Base-by-base conservation (phyloP, 2,888 invertebrate species). In the Pammene fasciana region DNA sequence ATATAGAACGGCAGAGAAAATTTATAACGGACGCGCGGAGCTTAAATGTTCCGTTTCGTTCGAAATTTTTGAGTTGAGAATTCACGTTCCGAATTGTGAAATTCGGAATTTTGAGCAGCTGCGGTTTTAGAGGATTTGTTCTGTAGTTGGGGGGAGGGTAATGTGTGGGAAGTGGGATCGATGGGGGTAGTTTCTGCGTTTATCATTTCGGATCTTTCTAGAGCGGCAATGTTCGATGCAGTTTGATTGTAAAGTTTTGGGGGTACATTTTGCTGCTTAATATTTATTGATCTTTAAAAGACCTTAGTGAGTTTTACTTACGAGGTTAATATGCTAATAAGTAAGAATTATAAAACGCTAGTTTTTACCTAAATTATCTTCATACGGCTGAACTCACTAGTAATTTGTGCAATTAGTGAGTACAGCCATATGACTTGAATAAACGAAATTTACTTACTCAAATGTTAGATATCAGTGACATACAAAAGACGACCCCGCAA, bases 1-100 rank as follows among this genome's bases (percentile, higher is more conserved):
- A 92, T 92, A 92, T 90, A 91, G 90, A 92, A 89, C 89, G 87
- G 83, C 83, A 85, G 85, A 82, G 81, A 81, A 85, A 90, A 90
- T 90, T 90, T 89, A 90, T 88, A 89, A 90, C 89, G 89, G 88
- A 89, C 88, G 85, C 83, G 80, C 83, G 82, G 80, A 86, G 88
- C 86, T 89, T 89, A 87, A 90, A 86, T 84, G 86, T 76, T 78
- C 67, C 60, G 60, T 60, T 61, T 54, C 68, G 68, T 70, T 70
- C 48, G 70, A 38, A 70, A 70, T 70, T 70, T 70, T 70, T 70
- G 70, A 70, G 70, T 54, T 65, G 68, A 55, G 64, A 65, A 57
- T 70, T 78, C 79, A 78, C 76, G 76, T 66, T 70, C 56, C 68
- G 72, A 68, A 61, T 65, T 45, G 56, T 57, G 68, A 66, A 54